phyloP scores from a whole-genome alignment of 2,113 vertebrate species.

The Raja brachyura region DNA sequence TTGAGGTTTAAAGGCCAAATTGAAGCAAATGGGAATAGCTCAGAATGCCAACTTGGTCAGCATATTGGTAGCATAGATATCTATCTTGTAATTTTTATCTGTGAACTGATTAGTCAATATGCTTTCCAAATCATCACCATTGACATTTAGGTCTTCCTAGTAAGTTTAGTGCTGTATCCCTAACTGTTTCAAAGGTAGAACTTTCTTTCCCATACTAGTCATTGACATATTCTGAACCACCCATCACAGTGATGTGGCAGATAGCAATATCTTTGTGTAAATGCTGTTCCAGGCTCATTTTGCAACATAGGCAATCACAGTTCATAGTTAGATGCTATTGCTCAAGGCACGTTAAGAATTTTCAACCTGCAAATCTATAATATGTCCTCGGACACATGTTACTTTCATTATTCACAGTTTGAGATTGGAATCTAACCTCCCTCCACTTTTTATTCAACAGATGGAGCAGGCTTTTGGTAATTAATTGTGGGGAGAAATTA shows the following conservation, averaged over 20 bases:
- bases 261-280: background rate
- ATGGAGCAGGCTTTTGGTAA: background rate
- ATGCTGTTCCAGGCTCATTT: background rate
- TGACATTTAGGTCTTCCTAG: background rate
- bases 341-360: background rate
- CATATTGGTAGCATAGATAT: no score
- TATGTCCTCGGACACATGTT: background rate
- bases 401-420: background rate
- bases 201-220: no score
- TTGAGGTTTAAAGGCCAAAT: no score
- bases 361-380: background rate
- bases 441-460: background rate
- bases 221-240: background rate
- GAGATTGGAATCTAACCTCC: no score
- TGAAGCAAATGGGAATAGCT: no score
- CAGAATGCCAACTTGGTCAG: no score
- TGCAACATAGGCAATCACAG: background rate
- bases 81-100: conserved; percentile 21
- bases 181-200: background rate
- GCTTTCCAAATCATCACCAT: background rate
- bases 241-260: background rate
- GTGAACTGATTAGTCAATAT: background rate
- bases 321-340: background rate
- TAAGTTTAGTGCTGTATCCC: background rate
- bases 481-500: background rate